Base-by-base conservation (phyloP, 2,797 vertebrate species). In the Tympanoctomys barrerae region DNA sequence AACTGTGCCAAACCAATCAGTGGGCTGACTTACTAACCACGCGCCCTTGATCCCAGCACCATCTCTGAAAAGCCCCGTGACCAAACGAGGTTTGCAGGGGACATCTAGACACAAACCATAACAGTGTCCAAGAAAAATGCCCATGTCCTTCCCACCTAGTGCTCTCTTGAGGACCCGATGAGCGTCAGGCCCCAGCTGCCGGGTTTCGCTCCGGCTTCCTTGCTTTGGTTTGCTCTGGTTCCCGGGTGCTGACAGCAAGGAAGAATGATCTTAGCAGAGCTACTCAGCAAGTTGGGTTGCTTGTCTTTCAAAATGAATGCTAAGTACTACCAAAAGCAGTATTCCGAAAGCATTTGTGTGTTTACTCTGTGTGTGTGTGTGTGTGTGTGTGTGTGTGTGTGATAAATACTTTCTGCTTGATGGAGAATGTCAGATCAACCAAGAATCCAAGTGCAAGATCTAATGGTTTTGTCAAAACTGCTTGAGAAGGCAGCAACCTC, bases 361-460 rank as follows among this genome's bases (percentile, higher is more conserved):
- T 31, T 42, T 46, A n/a, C 13, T 84, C 16, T 70, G 66, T 73
- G 70, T n/a, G 12, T 73, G 70, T 39, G 9, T 31, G 75, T 46
- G 70, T 39, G 66, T 70, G 68, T 70, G 68, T 83, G 33, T 26
- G 71, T 24, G 9, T 62, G 81, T 87, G 64, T 31, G 8, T 31
- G 75, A 62, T 36, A 93, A 73, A 75, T 39, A 57, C 68, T 90
- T 92, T 79, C 64, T 33, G 89, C 31, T n/a, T 90, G n/a, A 90
- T 80, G 19, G 71, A 84, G 84, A 57, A 7, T 79, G 26, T 86
- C 54, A 86, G 31, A 78, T 73, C 19, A 88, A 19, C 24, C 90
- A 96, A 71, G 11, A 49, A 61, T 78, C 26, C 33, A 46, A 64
- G 46, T 26, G 64, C 31, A 59, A 79, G 26, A 7, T 92, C 62